Percentiles rank a stretch among this genome's conserved stretches.
These are phyloP conservation scores for Amiota mariae DNA, from an alignment of 2,888 invertebrate genomes.

Conservation along the genomic window DNA sequence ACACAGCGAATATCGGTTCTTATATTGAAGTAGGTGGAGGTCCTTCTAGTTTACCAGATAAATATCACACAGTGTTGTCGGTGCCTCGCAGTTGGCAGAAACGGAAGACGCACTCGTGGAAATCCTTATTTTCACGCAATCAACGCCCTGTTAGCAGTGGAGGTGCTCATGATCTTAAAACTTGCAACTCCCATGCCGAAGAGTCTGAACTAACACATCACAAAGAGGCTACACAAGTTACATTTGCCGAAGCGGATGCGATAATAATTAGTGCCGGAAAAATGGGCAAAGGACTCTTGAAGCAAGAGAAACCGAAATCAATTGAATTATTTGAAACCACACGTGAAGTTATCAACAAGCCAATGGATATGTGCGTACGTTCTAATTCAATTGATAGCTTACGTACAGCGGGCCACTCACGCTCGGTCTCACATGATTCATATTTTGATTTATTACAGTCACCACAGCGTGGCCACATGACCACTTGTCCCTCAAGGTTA, in stretches of 20 bases:
- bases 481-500: slow-evolving; percentile 73
- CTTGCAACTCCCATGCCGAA: slow-evolving; percentile 27
- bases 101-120: slow-evolving; percentile 73
- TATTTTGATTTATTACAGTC: slow-evolving; percentile 83
- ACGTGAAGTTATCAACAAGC: slow-evolving; percentile 59
- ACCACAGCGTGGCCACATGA: slow-evolving; percentile 70
- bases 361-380: slow-evolving; percentile 72
- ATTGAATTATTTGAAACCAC: slow-evolving; percentile 71
- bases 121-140: slow-evolving; percentile 73
- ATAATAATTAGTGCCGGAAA: slow-evolving; percentile 60
- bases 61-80: slow-evolving; percentile 94
- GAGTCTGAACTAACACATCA: slow-evolving; percentile 47
- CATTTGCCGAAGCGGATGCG: slow-evolving; percentile 66
- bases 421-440: slow-evolving; percentile 93
- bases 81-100: slow-evolving; percentile 79
- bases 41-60: slow-evolving; percentile 82
- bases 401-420: slow-evolving; percentile 73
- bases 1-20: slow-evolving; percentile 72
- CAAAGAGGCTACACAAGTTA: slow-evolving; percentile 65
- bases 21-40: slow-evolving; percentile 86
- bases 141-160: slow-evolving; percentile 68
- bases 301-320: slow-evolving; percentile 71
- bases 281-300: slow-evolving; percentile 57
- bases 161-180: slow-evolving; percentile 56
- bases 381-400: slow-evolving; percentile 74